Evolutionary conservation across 1,140 invertebrate genomes (phyloP).

Genomic region (Orchestia grillus): DNA sequence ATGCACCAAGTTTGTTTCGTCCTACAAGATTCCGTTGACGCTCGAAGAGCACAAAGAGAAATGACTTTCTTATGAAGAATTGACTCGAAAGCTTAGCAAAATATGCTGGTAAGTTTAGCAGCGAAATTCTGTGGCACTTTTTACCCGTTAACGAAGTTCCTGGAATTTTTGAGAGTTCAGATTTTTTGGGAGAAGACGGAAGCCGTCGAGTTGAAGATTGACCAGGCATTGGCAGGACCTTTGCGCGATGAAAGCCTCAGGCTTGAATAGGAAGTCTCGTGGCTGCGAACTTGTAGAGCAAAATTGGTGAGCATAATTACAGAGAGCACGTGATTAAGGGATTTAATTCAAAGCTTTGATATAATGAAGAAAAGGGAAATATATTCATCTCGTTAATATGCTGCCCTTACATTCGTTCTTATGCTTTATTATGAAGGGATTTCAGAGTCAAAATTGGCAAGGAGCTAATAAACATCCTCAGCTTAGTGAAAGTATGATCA

Average conservation of each 20-base stretch:
- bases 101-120: conserved; percentile 48
- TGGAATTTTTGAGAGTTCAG: conserved; percentile 11
- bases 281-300: neutral
- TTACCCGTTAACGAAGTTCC: conserved; percentile 54
- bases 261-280: neutral
- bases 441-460: neutral
- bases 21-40: conserved; percentile 51
- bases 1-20: conserved; percentile 51
- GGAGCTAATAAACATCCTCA: neutral
- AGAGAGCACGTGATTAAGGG: neutral
- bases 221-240: conserved; percentile 3
- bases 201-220: conserved; percentile 38
- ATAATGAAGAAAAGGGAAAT: neutral
- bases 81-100: conserved; percentile 31
- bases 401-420: neutral
- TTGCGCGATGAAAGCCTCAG: neutral
- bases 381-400: neutral
- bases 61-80: conserved; percentile 56
- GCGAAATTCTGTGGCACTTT: conserved; percentile 47
- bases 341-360: neutral
- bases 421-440: neutral
- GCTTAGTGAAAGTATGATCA: neutral
- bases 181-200: conserved; percentile 8
- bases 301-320: neutral
- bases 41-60: conserved; percentile 44